Conservation (phyloP, 30 jellyfish, hydroid and myxozoan genomes). For the Turritopsis dohrnii region DNA sequence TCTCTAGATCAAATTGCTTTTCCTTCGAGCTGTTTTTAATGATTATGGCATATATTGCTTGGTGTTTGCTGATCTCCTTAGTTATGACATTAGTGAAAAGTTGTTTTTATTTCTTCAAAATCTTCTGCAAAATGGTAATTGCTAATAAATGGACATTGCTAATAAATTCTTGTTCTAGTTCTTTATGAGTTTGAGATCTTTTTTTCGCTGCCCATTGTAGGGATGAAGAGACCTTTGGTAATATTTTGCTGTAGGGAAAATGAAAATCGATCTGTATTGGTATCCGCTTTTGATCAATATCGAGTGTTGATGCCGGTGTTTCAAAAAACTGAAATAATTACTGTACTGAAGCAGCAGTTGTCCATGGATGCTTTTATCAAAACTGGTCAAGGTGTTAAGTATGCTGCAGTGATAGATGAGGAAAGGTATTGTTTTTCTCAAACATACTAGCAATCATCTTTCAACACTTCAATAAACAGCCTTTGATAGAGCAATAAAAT, state of each 20-base stretch:
- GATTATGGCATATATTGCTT: constrained; percentile 24
- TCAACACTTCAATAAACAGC: no score
- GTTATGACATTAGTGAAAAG: constrained; percentile 22
- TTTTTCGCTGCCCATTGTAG: background rate
- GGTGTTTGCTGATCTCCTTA: constrained; percentile 16
- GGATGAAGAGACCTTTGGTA: constrained; percentile 25
- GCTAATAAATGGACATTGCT: background rate
- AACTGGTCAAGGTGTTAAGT: background rate
- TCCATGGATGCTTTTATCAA: background rate
- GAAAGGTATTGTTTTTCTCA: constrained; percentile 25
- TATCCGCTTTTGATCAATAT: constrained; percentile 49
- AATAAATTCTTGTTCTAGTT: background rate
- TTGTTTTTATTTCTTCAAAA: constrained; percentile 8
- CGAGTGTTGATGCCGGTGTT: constrained; percentile 35
- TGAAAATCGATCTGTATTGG: constrained; percentile 48
- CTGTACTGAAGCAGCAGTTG: background rate
- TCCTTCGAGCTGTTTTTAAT: constrained; percentile 24
- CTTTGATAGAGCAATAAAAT: no score
- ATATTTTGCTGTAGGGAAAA: constrained; percentile 54
- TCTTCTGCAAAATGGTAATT: background rate
- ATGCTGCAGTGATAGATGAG: constrained; percentile 31
- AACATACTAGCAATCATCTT: no score
- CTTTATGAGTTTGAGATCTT: background rate
- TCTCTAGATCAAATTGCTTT: constrained; percentile 13
- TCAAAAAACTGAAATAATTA: constrained; percentile 20